Evolutionary conservation across 1,140 invertebrate genomes (phyloP), one percentile per base, ranked within the genome.

Genomic region (Calephelis virginiensis): DNA sequence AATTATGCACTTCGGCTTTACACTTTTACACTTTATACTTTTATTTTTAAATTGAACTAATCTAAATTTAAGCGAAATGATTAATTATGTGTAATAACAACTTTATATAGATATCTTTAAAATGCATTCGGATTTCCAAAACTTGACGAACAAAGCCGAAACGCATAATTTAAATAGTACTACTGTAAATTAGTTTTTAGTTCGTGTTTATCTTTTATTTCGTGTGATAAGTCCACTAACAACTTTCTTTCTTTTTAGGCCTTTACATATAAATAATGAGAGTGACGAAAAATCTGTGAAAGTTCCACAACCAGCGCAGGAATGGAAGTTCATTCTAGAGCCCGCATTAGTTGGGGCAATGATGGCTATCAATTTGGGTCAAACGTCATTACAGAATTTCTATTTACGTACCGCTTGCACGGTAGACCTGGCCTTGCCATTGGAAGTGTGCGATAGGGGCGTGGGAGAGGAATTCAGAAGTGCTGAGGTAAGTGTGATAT

Each of bases 321-420:
- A 80, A 82, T 88, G 81, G 76, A 69, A 74, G 48, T 64, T 88
- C 6, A 75, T 89, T 10, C 70, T 91, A 17, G 89, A 91, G 66
- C 89, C 89, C 14, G 89, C 83, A 3, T 70, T 91, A 11, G 80
- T 85, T 8, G 86, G 89, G 11, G 77, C 87, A 9, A 90, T 91
- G 87, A 82, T 90, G 69, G 87, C 89, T 11, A 91, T 91, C 67
- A 87, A 85, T 70, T 79, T 91, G 3, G 83, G 82, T 5, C 86
- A 90, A 70, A 91, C 89, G 6, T 89, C 87, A 6, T 65, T 90
- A 17, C 89, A 91, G 69, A 91, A 90, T 71, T 84, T 91, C 63
- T 91, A 91, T 66, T 75, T 91, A 45, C 73, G 81, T 40, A 90
- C 89, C 37, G 89, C 89, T 38, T 91, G 89, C 70, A 83, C 79